A percentile compares a stretch with the other conserved stretches of the same genome.
These are phyloP conservation scores for Cephonodes hylas DNA, from an alignment of 2,888 invertebrate species.

Conservation along the genomic window DNA sequence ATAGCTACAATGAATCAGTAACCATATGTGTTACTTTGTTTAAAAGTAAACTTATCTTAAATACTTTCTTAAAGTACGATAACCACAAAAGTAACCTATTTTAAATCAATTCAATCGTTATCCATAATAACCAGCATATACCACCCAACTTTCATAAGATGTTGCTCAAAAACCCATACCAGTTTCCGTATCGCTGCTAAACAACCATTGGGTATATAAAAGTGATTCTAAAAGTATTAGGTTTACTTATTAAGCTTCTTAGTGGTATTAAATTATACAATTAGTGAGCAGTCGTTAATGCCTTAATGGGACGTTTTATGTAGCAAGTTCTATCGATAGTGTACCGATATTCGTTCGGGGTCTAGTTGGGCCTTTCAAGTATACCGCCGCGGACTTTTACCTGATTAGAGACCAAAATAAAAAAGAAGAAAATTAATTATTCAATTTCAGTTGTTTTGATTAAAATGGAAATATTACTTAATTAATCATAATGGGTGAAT, in stretches of 20 bases:
- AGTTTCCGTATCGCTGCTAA: neutral
- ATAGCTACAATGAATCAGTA: too few relatives aligned
- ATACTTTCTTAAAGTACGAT: neutral
- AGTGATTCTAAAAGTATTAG: constrained; percentile 3
- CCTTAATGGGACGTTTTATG: constrained; percentile 29
- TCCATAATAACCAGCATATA: neutral
- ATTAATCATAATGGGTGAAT: constrained; percentile 14
- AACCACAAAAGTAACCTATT: neutral
- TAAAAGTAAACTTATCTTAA: neutral
- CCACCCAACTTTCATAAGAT: neutral
- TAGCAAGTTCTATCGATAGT: constrained; percentile 25
- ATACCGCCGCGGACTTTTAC: constrained; percentile 51
- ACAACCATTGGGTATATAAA: neutral
- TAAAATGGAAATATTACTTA: constrained; percentile 50
- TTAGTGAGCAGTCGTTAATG: constrained; percentile 27
- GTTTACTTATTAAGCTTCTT: constrained; percentile 11
- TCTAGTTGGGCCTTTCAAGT: neutral
- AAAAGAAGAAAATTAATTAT: constrained; percentile 35
- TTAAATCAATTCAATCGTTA: neutral
- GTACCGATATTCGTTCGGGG: constrained; percentile 20
- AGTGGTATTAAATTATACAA: constrained; percentile 27
- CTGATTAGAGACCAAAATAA: constrained; percentile 40
- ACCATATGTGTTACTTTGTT: too few relatives aligned
- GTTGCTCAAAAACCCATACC: neutral
- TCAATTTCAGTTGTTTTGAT: constrained; percentile 26